Percentiles rank a stretch among this genome's conserved stretches.
phyloP scores from a whole-genome alignment of 2,888 invertebrate genomes.

The Sepiola atlantica region DNA sequence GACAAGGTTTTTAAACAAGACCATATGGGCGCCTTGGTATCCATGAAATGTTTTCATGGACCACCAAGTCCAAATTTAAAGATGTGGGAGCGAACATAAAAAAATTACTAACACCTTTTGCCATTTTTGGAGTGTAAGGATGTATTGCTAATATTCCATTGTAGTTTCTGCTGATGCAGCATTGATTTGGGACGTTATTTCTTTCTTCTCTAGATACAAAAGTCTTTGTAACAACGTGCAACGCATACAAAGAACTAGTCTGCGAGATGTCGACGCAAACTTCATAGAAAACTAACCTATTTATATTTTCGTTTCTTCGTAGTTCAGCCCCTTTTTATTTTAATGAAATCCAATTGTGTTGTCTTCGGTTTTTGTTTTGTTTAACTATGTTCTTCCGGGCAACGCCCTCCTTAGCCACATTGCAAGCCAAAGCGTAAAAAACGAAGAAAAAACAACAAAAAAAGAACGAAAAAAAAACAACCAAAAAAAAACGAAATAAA shows the following conservation, averaged over 20 bases:
- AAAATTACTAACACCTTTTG: too few relatives aligned
- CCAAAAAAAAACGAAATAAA: neutral
- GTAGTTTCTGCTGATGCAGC: neutral
- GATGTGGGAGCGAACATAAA: too few relatives aligned
- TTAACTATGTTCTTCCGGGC: neutral
- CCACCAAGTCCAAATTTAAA: too few relatives aligned
- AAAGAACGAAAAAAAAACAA: neutral
- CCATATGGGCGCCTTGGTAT: too few relatives aligned
- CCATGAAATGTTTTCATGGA: too few relatives aligned
- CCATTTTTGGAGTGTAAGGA: neutral
- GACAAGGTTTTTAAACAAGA: too few relatives aligned
- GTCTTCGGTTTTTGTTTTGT: neutral
- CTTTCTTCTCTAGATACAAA: neutral
- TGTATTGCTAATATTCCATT: neutral
- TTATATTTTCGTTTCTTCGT: neutral
- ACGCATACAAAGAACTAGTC: neutral
- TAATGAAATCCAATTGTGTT: neutral
- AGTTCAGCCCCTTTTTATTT: neutral
- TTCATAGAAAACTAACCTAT: neutral
- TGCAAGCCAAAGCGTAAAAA: neutral
- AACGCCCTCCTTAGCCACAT: neutral
- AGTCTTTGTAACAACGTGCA: neutral
- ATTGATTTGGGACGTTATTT: neutral
- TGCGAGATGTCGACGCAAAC: neutral
- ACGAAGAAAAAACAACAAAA: neutral